These are phyloP conservation scores for Lampris megalopsis DNA, from an alignment of 2,113 vertebrate genomes.

Conservation along the genomic window DNA sequence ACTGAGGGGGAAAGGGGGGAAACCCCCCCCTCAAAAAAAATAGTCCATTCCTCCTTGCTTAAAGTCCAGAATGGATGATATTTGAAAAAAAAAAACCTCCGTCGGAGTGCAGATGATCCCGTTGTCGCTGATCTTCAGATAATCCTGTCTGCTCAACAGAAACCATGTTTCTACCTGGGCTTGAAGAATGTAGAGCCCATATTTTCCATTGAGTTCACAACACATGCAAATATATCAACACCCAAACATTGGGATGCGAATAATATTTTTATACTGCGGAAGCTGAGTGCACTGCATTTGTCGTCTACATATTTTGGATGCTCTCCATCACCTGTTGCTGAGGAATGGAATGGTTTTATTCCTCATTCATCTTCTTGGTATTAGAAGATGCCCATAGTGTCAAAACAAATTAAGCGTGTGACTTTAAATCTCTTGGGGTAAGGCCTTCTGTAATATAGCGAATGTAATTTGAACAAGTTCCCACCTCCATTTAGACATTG, in stretches of 20 bases:
- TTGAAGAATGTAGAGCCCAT: conserved; percentile 37
- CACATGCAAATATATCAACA: conserved; percentile 31
- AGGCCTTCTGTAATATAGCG: too few species aligned
- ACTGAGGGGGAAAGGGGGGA: too few species aligned
- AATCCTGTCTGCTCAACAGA: conserved; percentile 40
- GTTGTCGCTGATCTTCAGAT: conserved; percentile 49
- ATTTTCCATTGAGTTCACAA: conserved; percentile 11
- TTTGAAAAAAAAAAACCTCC: conserved; percentile 42
- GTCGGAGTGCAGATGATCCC: conserved; percentile 31
- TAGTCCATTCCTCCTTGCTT: not conserved
- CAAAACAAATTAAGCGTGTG: too few species aligned
- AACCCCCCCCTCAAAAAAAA: too few species aligned
- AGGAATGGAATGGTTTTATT: conserved; percentile 13
- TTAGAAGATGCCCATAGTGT: too few species aligned
- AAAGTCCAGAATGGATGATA: conserved; percentile 15
- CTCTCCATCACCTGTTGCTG: conserved; percentile 9
- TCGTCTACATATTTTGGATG: conserved; percentile 14
- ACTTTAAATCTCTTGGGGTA: too few species aligned
- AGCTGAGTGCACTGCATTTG: conserved; percentile 13
- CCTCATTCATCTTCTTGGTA: too few species aligned
- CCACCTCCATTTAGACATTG: too few species aligned
- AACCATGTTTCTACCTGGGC: conserved; percentile 12
- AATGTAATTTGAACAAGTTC: too few species aligned
- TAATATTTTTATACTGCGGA: conserved; percentile 4
- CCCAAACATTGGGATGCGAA: not conserved